Evolutionary conservation across 2,113 vertebrate genomes (phyloP), one percentile per base, ranked within the genome.

Genomic region (Rhagologus leucostigma): DNA sequence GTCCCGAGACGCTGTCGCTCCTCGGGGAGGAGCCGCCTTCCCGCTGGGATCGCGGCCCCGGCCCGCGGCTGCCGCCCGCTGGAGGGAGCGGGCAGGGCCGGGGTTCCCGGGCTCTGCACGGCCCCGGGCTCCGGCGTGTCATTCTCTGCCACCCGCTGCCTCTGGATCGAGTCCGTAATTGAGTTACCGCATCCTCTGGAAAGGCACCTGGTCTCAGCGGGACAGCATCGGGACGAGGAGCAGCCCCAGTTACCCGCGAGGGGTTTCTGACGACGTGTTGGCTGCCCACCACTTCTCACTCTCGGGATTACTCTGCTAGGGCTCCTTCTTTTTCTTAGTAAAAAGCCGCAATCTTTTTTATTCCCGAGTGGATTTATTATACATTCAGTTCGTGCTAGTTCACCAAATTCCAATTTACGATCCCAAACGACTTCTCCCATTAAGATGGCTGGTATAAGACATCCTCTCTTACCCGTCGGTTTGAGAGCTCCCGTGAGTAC

Each of bases 51-150:
- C 12, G 49, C 57, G 9, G 83, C 50, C 32, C 60, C 26, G 27
- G 80, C 55, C 74, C 94, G 68, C 81, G 90, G 84, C 94, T 95
- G 96, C 96, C 94, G 74, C 93, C 94, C 85, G 60, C 88, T 74
- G 96, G 94, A 87, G 23, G 78, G 77, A 91, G 50, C 18, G 63
- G 24, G 83, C 74, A 92, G 32, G 65, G 13, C 6, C 9, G 27
- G 9, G 6, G 1, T 4, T 2, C 3, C 53, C 18, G 5, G 4
- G 13, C 4, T 42, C 49, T 0, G 47, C 29, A 1, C 2, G 8
- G 11, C 46, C 3, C 13, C 13, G 3, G 19, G 10, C 4, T 9
- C 30, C 3, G 6, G 27, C 9, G 3, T 3, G 19, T 11, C 13
- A 1, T 5, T 4, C 16, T 6, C 16, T 3, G 42, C 11, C 33